Percentiles rank a stretch among this genome's conserved stretches.
Evolutionary conservation across 92 coral and sea anemone species (phyloP).

Genomic region (Actinostola sp.): DNA sequence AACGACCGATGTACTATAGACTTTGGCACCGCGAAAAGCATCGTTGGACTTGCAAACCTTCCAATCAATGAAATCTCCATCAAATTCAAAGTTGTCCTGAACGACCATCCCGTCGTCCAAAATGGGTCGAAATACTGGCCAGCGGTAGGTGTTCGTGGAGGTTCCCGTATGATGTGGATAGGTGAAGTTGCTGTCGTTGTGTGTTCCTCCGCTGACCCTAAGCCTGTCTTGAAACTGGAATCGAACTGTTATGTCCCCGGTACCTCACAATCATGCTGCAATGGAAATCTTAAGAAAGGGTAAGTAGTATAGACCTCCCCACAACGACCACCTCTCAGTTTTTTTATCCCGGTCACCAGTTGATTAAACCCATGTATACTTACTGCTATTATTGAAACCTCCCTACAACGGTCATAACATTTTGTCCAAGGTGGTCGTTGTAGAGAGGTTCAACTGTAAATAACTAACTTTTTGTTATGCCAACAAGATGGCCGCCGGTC

Average conservation of each 20-base stretch:
- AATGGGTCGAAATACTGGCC: slow-evolving; percentile 91
- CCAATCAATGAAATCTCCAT: slow-evolving; percentile 68
- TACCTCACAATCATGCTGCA: slow-evolving; percentile 52
- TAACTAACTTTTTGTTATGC: too few relatives aligned
- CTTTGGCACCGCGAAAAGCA: slow-evolving; percentile 67
- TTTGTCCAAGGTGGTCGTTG: too few relatives aligned
- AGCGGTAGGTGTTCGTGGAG: slow-evolving; percentile 91
- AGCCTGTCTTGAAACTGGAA: slow-evolving; percentile 70
- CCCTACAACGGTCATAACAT: too few relatives aligned
- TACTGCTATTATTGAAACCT: too few relatives aligned
- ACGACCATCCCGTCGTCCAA: slow-evolving; percentile 78
- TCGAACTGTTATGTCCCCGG: slow-evolving; percentile 52
- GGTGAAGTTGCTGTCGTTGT: slow-evolving; percentile 83
- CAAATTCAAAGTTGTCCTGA: slow-evolving; percentile 71
- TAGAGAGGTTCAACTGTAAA: too few relatives aligned
- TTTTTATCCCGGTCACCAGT: too few relatives aligned
- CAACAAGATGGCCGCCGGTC: too few relatives aligned
- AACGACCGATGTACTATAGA: slow-evolving; percentile 76
- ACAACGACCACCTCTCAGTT: too few relatives aligned
- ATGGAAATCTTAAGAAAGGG: slow-evolving; percentile 51
- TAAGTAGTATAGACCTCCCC: slow-evolving; percentile 11
- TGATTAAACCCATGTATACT: too few relatives aligned
- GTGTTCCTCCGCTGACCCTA: slow-evolving; percentile 64
- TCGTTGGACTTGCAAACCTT: slow-evolving; percentile 19
- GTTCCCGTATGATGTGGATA: slow-evolving; percentile 94